Percentiles rank a stretch among this genome's conserved stretches.
Conservation (phyloP, 2,113 vertebrate species). For the Myiozetetes cayanensis region DNA sequence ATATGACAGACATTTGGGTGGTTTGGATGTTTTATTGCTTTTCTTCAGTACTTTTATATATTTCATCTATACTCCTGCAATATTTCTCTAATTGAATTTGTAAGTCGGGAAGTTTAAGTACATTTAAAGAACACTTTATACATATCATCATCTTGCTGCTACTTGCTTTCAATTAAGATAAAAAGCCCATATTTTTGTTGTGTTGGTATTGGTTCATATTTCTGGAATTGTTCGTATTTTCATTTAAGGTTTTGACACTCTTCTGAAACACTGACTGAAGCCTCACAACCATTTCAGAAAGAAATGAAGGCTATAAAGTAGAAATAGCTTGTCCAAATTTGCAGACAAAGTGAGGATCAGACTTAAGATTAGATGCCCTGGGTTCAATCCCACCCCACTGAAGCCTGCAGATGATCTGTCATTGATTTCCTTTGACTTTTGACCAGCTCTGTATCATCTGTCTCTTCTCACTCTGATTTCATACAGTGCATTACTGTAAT, state of each 20-base stretch:
- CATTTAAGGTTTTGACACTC: not conserved
- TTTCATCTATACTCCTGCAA: conserved; percentile 17
- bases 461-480: not conserved
- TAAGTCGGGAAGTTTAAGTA: not conserved
- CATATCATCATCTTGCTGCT: not conserved
- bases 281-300: not conserved
- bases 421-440: conserved; percentile 20
- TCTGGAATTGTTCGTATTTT: not conserved
- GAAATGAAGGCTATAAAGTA: not conserved
- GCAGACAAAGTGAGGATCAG: not conserved
- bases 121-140: not conserved
- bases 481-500: not conserved
- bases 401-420: not conserved
- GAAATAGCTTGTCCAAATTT: not conserved
- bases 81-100: not conserved
- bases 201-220: not conserved
- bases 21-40: conserved; percentile 28
- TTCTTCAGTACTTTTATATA: not conserved
- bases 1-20: not conserved
- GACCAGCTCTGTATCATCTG: not conserved
- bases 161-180: conserved; percentile 6
- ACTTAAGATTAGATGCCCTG: not conserved
- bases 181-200: not conserved
- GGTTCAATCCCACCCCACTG: not conserved
- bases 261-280: not conserved